A percentile compares a stretch with the other conserved stretches of the same genome.
Evolutionary conservation across 2,797 vertebrate species (phyloP).

Genomic region (Fistularia tabacaria): DNA sequence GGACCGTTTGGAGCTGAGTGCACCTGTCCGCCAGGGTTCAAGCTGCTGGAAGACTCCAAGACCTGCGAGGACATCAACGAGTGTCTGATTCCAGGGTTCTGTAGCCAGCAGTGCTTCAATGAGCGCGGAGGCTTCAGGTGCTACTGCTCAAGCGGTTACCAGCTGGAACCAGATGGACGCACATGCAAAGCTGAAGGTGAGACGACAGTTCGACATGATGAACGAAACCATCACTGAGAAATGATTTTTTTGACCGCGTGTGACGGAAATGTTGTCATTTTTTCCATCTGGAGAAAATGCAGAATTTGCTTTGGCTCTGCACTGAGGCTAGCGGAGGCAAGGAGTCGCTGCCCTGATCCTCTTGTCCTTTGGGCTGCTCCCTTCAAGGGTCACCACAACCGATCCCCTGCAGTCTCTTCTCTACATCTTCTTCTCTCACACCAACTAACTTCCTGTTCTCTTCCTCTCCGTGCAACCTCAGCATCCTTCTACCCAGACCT

Average conservation of each 20-base stretch:
- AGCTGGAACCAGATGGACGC: constrained; percentile 67
- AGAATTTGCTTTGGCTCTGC: too few species aligned
- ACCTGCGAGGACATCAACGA: constrained; percentile 76
- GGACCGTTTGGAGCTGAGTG: constrained; percentile 75
- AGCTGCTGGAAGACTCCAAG: constrained; percentile 74
- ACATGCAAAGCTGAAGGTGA: constrained; percentile 71
- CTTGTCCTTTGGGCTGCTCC: too few species aligned
- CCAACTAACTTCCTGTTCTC: too few species aligned
- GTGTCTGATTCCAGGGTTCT: constrained; percentile 74
- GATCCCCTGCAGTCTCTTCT: too few species aligned
- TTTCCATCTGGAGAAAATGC: background rate
- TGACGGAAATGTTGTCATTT: too few species aligned
- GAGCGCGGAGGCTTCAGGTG: constrained; percentile 74
- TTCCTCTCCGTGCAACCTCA: too few species aligned
- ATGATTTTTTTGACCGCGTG: too few species aligned
- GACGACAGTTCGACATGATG: background rate
- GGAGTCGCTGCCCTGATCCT: too few species aligned
- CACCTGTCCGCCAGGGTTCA: constrained; percentile 65
- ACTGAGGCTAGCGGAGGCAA: too few species aligned
- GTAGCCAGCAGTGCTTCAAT: constrained; percentile 75
- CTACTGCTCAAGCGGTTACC: constrained; percentile 71
- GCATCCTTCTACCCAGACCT: too few species aligned
- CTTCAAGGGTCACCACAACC: too few species aligned
- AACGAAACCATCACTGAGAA: background rate
- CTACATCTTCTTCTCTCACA: too few species aligned